phyloP scores from a whole-genome alignment of 2,888 invertebrate species.

The Callosobruchus maculatus region DNA sequence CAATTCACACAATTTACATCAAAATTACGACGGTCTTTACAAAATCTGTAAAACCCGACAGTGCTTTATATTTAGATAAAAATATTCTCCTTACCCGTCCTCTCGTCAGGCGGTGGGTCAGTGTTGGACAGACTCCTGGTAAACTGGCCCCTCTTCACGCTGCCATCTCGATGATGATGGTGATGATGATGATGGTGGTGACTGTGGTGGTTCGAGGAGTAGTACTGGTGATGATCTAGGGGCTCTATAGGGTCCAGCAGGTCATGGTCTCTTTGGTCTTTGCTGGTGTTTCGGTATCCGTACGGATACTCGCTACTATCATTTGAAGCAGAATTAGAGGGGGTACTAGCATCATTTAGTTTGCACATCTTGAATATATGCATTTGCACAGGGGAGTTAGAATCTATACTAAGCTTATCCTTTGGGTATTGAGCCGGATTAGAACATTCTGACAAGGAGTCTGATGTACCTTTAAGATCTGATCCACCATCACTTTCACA shows the following conservation, averaged over 20 bases:
- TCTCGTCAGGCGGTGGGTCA: slow-evolving; percentile 79
- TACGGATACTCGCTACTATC: slow-evolving; percentile 36
- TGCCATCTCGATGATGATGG: slow-evolving; percentile 52
- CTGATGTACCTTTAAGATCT: too few species aligned
- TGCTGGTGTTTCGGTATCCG: slow-evolving; percentile 22
- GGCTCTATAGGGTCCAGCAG: slow-evolving; percentile 38
- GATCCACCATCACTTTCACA: slow-evolving; percentile 1
- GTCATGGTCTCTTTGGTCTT: slow-evolving; percentile 31
- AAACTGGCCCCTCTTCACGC: slow-evolving; percentile 61
- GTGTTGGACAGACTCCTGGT: slow-evolving; percentile 79
- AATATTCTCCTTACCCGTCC: slow-evolving; percentile 59
- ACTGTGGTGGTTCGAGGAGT: slow-evolving; percentile 40
- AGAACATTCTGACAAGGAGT: too few species aligned
- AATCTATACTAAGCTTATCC: too few species aligned
- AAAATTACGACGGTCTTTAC: too few species aligned
- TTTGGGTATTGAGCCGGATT: too few species aligned
- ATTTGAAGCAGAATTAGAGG: slow-evolving; percentile 23
- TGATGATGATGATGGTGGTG: slow-evolving; percentile 33
- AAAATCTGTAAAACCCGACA: too few species aligned
- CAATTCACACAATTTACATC: too few species aligned
- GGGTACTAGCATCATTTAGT: slow-evolving; percentile 23
- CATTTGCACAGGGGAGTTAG: not conserved
- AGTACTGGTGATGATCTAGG: slow-evolving; percentile 31
- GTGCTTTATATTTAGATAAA: too few species aligned
- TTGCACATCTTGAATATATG: slow-evolving; percentile 17